phyloP scores from a whole-genome alignment of 2,113 vertebrate species.

The Pogona vitticeps region DNA sequence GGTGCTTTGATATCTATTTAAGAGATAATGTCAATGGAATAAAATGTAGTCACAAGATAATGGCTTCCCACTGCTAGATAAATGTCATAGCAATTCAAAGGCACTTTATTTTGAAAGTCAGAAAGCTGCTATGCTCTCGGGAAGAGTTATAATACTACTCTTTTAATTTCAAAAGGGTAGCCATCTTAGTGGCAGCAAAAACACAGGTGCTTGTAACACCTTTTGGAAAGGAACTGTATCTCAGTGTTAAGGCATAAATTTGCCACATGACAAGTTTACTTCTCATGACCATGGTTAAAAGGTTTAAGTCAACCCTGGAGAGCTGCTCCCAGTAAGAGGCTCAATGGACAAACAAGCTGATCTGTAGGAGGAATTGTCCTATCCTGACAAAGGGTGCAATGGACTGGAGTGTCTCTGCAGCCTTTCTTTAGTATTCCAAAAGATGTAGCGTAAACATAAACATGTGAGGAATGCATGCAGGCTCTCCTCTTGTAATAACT shows the following conservation, averaged over 20 bases:
- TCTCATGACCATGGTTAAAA: not conserved
- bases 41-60: slow-evolving; percentile 29
- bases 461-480: no score
- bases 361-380: no score
- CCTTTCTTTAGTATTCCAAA: no score
- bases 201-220: not conserved
- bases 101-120: slow-evolving; percentile 29
- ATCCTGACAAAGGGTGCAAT: no score
- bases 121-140: not conserved
- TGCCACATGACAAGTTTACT: not conserved
- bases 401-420: no score
- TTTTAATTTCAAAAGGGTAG: slow-evolving; percentile 23
- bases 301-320: not conserved
- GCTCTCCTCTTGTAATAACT: no score
- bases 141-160: not conserved
- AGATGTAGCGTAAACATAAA: no score
- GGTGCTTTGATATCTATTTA: slow-evolving; percentile 41
- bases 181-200: not conserved
- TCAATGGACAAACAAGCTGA: no score
- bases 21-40: slow-evolving; percentile 34
- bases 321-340: no score
- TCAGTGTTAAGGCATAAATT: not conserved
- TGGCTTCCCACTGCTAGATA: slow-evolving; percentile 26
- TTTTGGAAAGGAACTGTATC: not conserved
- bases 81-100: slow-evolving; percentile 15